phyloP scores from a whole-genome alignment of 2,113 vertebrate genomes.

The Tyrannus savana region DNA sequence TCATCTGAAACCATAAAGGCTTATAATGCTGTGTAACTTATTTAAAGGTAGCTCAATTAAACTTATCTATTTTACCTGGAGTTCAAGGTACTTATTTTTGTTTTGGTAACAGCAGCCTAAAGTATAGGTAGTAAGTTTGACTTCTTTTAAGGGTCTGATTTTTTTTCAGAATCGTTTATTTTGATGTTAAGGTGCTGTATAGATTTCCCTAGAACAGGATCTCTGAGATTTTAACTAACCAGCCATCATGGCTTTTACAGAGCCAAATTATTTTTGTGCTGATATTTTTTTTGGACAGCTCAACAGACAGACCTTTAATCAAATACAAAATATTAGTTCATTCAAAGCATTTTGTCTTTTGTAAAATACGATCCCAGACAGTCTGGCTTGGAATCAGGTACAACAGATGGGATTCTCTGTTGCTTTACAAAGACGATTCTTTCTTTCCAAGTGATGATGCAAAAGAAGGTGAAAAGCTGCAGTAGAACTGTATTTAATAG shows the following conservation, averaged over 20 bases:
- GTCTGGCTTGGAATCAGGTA: conserved; percentile 34
- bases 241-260: neutral
- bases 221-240: neutral
- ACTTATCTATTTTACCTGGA: neutral
- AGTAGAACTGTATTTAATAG: neutral
- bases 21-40: neutral
- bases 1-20: conserved; percentile 27
- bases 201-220: neutral
- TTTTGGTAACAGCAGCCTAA: neutral
- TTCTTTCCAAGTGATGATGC: conserved; percentile 15
- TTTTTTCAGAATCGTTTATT: neutral
- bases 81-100: neutral
- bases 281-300: neutral
- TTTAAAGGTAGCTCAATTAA: conserved; percentile 2
- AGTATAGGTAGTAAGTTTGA: neutral
- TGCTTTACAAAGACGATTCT: neutral
- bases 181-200: neutral
- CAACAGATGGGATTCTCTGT: conserved; percentile 58
- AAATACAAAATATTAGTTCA: conserved; percentile 22
- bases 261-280: conserved; percentile 9
- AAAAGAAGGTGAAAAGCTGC: conserved; percentile 32
- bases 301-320: conserved; percentile 33
- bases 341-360: conserved; percentile 46
- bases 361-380: conserved; percentile 24
- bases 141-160: neutral